A percentile compares a stretch with the other conserved stretches of the same genome.
These are phyloP conservation scores for Tiliacea aurago DNA, from an alignment of 2,888 invertebrate species.

Conservation along the genomic window DNA sequence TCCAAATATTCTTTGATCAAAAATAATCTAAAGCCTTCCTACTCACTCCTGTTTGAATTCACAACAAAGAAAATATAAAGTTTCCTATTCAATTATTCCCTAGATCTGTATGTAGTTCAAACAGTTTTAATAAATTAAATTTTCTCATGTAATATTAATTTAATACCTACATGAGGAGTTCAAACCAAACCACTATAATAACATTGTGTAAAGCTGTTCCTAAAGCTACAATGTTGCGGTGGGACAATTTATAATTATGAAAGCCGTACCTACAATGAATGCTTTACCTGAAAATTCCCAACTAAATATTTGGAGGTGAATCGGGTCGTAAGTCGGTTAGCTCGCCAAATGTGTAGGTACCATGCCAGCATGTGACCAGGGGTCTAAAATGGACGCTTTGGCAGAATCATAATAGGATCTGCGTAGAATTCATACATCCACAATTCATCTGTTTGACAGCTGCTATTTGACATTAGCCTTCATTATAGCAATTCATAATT, in stretches of 20 bases:
- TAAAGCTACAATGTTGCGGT: slow-evolving; percentile 27
- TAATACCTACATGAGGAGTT: not conserved
- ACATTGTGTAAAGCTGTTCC: not conserved
- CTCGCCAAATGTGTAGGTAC: not conserved
- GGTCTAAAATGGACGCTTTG: no score
- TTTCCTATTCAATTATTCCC: not conserved
- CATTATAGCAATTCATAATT: no score
- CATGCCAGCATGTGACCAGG: slow-evolving; percentile 4
- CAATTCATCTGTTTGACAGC: no score
- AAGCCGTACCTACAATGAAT: slow-evolving; percentile 5
- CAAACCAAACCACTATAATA: not conserved
- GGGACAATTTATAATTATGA: slow-evolving; percentile 29
- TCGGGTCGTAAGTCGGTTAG: not conserved
- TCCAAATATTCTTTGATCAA: not conserved
- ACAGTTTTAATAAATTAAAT: not conserved
- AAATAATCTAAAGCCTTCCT: not conserved
- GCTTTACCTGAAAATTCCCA: slow-evolving; percentile 11
- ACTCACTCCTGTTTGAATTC: not conserved
- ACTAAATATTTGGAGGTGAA: slow-evolving; percentile 42
- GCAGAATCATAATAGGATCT: no score
- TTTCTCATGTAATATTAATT: not conserved
- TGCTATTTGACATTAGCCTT: no score
- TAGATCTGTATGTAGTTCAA: not conserved
- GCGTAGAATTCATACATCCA: no score
- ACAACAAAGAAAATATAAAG: not conserved